Base-by-base conservation (phyloP, 2,888 invertebrate species). In the Thereva nobilitata region DNA sequence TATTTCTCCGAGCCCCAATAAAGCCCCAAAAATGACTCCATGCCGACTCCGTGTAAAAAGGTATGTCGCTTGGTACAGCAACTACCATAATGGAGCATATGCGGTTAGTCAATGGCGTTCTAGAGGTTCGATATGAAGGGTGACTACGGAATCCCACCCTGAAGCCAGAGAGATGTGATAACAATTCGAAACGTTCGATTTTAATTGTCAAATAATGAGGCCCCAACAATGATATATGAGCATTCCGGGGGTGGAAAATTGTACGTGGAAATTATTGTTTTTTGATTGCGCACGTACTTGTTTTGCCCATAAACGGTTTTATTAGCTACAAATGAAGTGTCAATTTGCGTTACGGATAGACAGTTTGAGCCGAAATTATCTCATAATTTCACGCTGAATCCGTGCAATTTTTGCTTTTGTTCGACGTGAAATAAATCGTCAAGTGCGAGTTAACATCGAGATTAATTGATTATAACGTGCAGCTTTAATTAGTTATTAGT, bases 311-410 rank as follows among this genome's bases (percentile, higher is more conserved):
- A 65, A 65, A 64, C 59, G 68, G 59, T 65, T 68, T 67, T 67
- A 67, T 67, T 64, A 53, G 64, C 64, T 64, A 57, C 64, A 67
- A 67, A 67, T 67, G 64, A 67, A 67, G 67, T 67, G 67, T 57
- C 67, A 64, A 64, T 54, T 64, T 52, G 45, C 34, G 12, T 57
- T 38, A 38, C 40, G 41, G 23, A 23, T n/a, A 55, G 55, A 55
- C 55, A 12, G 23, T 41, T 12, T 10, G 12, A 40, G 40, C 5
- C 9, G n/a, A 35, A 55, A 55, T 55, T 55, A 55, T 41, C 41
- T 23, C 23, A 23, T 23, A 23, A 23, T 23, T 23, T 23, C 23
- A 2, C 23, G 23, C 23, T 23, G 23, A 23, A 23, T 23, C 23
- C 23, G 1, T 23, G 23, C 23, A 23, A 23, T 23, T 23, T 23